These are phyloP conservation scores for Balaeniceps rex DNA, from an alignment of 2,113 vertebrate genomes.

Conservation along the genomic window DNA sequence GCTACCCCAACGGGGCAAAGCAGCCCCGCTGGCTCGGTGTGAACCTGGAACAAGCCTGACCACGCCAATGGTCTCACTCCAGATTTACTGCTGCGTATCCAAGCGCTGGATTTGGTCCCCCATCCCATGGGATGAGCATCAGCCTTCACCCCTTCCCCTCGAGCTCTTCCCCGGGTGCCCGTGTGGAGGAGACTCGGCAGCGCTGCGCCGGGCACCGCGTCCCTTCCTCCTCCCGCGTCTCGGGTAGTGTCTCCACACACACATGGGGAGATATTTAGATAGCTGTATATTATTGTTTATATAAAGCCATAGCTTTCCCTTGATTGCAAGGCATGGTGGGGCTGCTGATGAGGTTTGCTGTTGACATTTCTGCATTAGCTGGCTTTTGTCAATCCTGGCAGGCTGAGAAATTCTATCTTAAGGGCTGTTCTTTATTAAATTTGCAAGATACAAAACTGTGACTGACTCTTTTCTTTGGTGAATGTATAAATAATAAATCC, in stretches of 20 bases:
- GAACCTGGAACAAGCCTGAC: neutral
- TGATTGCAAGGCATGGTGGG: conserved; percentile 66
- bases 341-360: conserved; percentile 71
- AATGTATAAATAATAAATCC: conserved; percentile 73
- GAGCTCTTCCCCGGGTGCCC: fast-evolving
- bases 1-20: fast-evolving
- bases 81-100: neutral
- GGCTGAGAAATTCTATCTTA: conserved; percentile 79
- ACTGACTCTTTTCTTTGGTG: conserved; percentile 76
- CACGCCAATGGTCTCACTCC: fast-evolving
- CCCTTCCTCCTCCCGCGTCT: neutral
- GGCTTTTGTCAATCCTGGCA: conserved; percentile 78
- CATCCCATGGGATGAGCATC: neutral
- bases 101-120: neutral
- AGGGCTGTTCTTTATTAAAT: conserved; percentile 83
- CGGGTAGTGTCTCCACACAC: neutral
- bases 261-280: neutral
- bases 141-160: neutral
- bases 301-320: conserved; percentile 29
- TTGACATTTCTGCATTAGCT: conserved; percentile 78
- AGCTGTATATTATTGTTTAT: conserved; percentile 66
- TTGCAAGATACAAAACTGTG: conserved; percentile 80
- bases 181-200: neutral
- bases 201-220: fast-evolving
- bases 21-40: neutral